Conservation (phyloP, 2,113 vertebrate species). For the Entomyzon cyanotis region DNA sequence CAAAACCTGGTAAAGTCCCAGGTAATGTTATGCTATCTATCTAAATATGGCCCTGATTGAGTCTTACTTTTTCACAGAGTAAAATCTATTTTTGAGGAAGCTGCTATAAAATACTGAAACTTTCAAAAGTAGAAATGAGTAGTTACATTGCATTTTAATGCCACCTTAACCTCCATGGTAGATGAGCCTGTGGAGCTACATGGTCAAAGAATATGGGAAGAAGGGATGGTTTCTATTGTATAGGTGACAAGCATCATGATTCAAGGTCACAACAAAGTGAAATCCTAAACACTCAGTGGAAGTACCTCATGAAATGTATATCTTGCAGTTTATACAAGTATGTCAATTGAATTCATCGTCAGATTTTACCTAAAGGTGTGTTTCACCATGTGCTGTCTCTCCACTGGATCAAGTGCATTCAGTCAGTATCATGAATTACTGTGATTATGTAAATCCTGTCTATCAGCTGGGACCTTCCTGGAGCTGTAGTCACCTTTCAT, state of each 20-base stretch:
- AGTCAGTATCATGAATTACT: slow-evolving; percentile 8
- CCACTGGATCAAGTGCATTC: neutral
- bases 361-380: slow-evolving; percentile 28
- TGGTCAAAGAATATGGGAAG: neutral
- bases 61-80: neutral
- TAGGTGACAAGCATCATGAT: neutral
- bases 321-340: neutral
- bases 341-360: slow-evolving; percentile 15
- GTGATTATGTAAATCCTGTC: slow-evolving; percentile 52
- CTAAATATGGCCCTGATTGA: neutral
- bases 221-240: neutral
- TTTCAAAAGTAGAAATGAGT: neutral
- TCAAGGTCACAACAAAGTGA: slow-evolving; percentile 38
- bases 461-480: neutral
- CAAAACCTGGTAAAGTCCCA: neutral
- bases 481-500: slow-evolving; percentile 30
- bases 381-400: neutral
- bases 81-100: neutral
- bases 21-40: neutral
- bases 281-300: neutral
- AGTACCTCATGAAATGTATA: neutral
- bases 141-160: neutral
- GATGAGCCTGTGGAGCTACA: neutral
- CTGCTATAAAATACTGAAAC: neutral
- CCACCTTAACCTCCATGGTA: neutral